A percentile compares a stretch with the other conserved stretches of the same genome.
Conservation (phyloP, 2,113 vertebrate species). For the Malurus cyaneus region DNA sequence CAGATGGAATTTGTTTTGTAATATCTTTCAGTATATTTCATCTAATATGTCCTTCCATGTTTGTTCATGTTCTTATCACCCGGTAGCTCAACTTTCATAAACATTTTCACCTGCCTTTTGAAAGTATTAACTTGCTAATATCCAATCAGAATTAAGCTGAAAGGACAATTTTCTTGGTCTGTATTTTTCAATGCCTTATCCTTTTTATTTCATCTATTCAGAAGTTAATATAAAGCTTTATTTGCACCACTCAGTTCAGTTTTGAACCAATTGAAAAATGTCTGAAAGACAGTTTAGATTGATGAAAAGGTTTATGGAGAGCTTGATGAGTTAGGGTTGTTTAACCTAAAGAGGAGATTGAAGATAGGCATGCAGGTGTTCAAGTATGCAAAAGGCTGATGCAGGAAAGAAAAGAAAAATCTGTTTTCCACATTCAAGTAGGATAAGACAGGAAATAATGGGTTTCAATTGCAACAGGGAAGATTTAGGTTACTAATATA, state of each 20-base stretch:
- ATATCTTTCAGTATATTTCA: neutral
- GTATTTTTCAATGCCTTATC: neutral
- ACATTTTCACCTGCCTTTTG: neutral
- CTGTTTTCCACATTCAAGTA: neutral
- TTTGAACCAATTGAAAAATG: neutral
- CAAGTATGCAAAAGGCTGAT: neutral
- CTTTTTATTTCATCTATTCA: neutral
- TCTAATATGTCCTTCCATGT: neutral
- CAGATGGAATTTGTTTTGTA: neutral
- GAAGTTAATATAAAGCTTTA: neutral
- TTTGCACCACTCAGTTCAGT: neutral
- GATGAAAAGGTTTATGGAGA: neutral
- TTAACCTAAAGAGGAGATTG: neutral
- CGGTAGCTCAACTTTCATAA: neutral
- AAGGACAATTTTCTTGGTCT: neutral
- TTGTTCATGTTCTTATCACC: neutral
- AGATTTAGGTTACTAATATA: neutral
- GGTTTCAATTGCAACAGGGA: neutral
- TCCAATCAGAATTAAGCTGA: neutral
- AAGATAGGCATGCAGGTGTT: neutral
- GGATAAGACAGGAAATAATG: constrained; percentile 1
- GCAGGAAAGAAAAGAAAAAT: neutral
- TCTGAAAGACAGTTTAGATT: neutral
- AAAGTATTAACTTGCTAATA: neutral
- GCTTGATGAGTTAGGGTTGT: neutral